phyloP scores from a whole-genome alignment of 2,113 vertebrate species.

The Romanogobio albipinnatus region DNA sequence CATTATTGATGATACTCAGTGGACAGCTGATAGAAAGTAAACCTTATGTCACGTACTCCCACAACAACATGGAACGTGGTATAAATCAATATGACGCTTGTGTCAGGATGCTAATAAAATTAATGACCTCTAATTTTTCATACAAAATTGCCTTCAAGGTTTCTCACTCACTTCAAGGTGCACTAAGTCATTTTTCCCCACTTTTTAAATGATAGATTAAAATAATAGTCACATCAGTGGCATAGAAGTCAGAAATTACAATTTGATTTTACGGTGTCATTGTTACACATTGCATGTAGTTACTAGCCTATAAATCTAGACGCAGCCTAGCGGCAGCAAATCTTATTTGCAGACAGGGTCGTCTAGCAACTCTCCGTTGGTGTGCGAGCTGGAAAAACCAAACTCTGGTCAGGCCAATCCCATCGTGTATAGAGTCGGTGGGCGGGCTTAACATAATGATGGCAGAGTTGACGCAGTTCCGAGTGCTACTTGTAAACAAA shows the following conservation, averaged over 20 bases:
- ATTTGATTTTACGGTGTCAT: too few species aligned
- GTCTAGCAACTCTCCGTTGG: too few species aligned
- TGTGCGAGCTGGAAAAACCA: too few species aligned
- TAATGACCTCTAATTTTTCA: background rate
- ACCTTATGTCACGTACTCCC: background rate
- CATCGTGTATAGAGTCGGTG: too few species aligned
- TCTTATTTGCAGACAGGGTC: too few species aligned
- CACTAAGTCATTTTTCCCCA: background rate
- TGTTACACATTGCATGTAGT: too few species aligned
- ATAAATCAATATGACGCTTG: background rate
- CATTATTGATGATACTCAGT: background rate
- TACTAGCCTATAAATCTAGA: too few species aligned
- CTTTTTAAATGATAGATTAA: background rate
- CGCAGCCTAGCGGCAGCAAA: too few species aligned
- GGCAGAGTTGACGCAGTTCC: too few species aligned
- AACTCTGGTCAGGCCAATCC: too few species aligned
- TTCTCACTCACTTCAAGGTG: conserved; percentile 13
- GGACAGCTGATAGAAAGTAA: background rate
- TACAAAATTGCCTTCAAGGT: background rate
- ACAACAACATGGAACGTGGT: background rate
- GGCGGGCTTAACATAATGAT: too few species aligned
- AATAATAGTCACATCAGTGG: background rate
- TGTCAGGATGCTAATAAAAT: background rate
- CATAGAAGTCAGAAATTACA: background rate
- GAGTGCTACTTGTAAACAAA: too few species aligned